Percentiles rank a stretch among this genome's conserved stretches.
phyloP scores from a whole-genome alignment of 2,888 invertebrate species.

The Clanis bilineata region DNA sequence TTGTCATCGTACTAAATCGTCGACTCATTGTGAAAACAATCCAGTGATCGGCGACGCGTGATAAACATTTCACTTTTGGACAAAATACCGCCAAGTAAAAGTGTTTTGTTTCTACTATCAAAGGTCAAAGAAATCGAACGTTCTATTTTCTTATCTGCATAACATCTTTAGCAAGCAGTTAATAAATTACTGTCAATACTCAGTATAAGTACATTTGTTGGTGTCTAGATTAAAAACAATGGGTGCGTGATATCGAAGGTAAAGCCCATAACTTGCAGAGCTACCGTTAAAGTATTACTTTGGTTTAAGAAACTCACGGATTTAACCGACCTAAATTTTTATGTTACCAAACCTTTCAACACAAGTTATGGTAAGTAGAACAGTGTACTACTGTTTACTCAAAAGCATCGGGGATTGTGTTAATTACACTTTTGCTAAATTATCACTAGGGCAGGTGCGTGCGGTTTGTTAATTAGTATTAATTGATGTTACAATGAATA shows the following conservation, averaged over 20 bases:
- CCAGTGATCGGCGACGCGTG: constrained; percentile 46
- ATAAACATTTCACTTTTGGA: constrained; percentile 63
- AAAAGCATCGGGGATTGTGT: constrained; percentile 40
- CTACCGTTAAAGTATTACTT: not conserved
- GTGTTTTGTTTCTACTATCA: constrained; percentile 44
- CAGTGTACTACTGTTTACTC: constrained; percentile 32
- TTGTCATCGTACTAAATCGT: constrained; percentile 31
- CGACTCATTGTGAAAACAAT: constrained; percentile 69
- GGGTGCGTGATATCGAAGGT: constrained; percentile 22
- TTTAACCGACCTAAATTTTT: not conserved
- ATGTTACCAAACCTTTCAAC: constrained; percentile 10
- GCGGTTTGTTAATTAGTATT: constrained; percentile 12
- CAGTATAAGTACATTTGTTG: constrained; percentile 28
- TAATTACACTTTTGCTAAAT: constrained; percentile 47
- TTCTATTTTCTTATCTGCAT: constrained; percentile 31
- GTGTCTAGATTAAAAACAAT: constrained; percentile 28
- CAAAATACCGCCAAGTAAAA: constrained; percentile 55
- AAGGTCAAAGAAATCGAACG: constrained; percentile 49
- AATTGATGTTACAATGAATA: constrained; percentile 7
- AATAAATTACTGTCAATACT: constrained; percentile 35
- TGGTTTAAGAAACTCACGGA: not conserved
- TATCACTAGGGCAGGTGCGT: constrained; percentile 34
- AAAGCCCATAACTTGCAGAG: not conserved
- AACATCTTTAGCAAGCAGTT: constrained; percentile 21
- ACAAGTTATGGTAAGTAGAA: constrained; percentile 36